Evolutionary conservation across 2,797 vertebrate genomes (phyloP).

Genomic region (Bufotes viridis): DNA sequence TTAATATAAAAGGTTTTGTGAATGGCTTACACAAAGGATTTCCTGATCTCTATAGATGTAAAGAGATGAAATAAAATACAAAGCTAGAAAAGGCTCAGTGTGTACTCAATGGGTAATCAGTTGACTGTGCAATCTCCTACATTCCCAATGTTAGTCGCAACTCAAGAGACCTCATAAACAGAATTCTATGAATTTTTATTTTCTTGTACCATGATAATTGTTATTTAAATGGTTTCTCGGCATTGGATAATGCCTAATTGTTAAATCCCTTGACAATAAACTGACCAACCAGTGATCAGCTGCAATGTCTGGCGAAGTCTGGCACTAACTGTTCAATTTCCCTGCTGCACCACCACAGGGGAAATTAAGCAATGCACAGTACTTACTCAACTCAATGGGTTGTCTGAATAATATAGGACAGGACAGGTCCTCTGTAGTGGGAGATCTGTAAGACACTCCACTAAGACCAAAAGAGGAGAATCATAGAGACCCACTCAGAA

Average conservation of each 20-base stretch:
- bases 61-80: constrained; percentile 29
- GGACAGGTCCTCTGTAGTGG: too few species aligned
- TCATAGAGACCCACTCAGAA: too few species aligned
- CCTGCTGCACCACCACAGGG: too few species aligned
- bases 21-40: constrained; percentile 20
- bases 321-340: background rate
- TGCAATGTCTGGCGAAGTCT: background rate
- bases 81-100: background rate
- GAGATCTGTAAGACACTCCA: too few species aligned
- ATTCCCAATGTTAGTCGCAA: too few species aligned
- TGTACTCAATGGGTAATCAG: background rate
- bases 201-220: background rate
- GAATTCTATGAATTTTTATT: background rate
- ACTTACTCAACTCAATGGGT: too few species aligned
- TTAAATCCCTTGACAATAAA: background rate
- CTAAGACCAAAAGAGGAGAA: too few species aligned
- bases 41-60: constrained; percentile 10
- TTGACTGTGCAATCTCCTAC: too few species aligned
- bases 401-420: too few species aligned
- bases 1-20: constrained; percentile 1
- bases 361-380: too few species aligned
- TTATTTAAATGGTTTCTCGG: background rate
- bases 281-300: background rate
- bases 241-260: background rate
- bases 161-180: background rate